Conservation (phyloP, 2,888 invertebrate species). For the Papilio protenor region DNA sequence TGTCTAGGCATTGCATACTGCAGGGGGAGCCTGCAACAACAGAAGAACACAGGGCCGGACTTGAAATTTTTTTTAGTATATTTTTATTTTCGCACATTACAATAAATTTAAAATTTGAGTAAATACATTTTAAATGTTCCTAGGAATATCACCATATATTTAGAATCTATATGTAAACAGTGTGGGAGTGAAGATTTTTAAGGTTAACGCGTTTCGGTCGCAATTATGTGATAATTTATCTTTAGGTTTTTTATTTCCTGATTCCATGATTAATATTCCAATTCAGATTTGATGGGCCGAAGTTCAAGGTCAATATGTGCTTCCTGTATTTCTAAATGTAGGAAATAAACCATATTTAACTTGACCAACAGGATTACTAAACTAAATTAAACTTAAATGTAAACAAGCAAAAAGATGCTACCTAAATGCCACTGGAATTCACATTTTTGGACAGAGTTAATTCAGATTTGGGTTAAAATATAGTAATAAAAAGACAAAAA, state of each 20-base stretch:
- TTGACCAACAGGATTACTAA: background rate
- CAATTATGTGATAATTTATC: conserved; percentile 12
- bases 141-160: background rate
- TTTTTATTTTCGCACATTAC: background rate
- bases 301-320: conserved; percentile 6
- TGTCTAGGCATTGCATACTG: conserved; percentile 78
- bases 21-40: conserved; percentile 75
- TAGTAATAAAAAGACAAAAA: too few species aligned
- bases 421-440: background rate
- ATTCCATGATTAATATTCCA: background rate
- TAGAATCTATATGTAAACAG: background rate
- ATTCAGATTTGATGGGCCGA: conserved; percentile 13
- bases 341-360: background rate
- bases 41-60: conserved; percentile 71
- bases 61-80: conserved; percentile 45
- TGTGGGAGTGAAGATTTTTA: conserved; percentile 25
- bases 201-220: conserved; percentile 11
- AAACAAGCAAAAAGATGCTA: background rate
- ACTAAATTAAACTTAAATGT: background rate
- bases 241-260: conserved; percentile 9
- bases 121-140: background rate
- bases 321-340: background rate
- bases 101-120: background rate
- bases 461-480: background rate
- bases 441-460: background rate